A percentile compares a stretch with the other conserved stretches of the same genome.
Evolutionary conservation across 1,140 invertebrate species (phyloP).

Genomic region (Camponotus vicinus): DNA sequence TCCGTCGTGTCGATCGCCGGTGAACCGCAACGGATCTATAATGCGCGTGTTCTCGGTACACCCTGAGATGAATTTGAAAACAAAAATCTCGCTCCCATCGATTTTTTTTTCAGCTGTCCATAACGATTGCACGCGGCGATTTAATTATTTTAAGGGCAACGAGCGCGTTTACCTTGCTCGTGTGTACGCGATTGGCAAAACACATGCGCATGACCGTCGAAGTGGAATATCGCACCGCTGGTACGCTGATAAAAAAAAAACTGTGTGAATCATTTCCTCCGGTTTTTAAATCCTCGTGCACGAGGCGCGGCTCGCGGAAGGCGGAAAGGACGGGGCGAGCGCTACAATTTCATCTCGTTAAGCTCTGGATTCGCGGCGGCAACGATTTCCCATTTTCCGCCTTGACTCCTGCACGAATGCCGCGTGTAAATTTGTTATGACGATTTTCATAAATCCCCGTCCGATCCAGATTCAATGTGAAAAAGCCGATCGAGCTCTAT

Average conservation of each 20-base stretch:
- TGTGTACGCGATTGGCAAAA: constrained; percentile 19
- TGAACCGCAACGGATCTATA: constrained; percentile 64
- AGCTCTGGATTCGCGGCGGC: constrained; percentile 61
- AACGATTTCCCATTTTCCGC: constrained; percentile 67
- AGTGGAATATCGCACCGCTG: constrained; percentile 61
- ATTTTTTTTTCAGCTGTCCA: constrained; percentile 6
- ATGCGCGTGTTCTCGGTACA: constrained; percentile 35
- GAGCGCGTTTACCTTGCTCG: constrained; percentile 54
- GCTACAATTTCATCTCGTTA: constrained; percentile 73
- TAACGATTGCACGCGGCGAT: constrained; percentile 38
- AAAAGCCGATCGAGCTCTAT: not conserved
- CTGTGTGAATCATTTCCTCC: constrained; percentile 56
- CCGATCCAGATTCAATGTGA: not conserved
- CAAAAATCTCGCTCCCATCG: constrained; percentile 50
- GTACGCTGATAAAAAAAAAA: constrained; percentile 60
- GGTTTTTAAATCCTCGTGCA: constrained; percentile 68
- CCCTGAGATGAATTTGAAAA: constrained; percentile 2
- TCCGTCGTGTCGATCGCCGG: constrained; percentile 1
- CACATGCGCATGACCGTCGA: constrained; percentile 27
- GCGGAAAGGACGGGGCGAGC: constrained; percentile 9
- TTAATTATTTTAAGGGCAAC: constrained; percentile 69
- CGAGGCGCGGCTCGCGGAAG: not conserved
- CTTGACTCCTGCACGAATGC: constrained; percentile 25
- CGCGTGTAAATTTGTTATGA: constrained; percentile 51
- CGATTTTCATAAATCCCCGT: constrained; percentile 60